Evolutionary conservation across 1,140 invertebrate species (phyloP).

Genomic region (Yoshiicerus persimilis): DNA sequence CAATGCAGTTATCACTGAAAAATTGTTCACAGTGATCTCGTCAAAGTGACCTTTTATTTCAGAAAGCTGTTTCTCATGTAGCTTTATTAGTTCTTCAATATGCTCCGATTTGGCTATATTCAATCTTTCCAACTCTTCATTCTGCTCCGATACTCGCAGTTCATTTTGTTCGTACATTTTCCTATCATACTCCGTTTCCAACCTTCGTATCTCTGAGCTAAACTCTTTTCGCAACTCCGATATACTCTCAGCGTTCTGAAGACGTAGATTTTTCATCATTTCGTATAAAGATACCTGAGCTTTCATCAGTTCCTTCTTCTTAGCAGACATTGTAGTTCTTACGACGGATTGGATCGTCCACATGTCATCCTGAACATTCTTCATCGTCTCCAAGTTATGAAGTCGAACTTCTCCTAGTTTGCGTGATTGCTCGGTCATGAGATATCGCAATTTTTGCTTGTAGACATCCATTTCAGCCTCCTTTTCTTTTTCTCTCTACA

Average conservation of each 20-base stretch:
- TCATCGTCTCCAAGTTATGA: constrained; percentile 42
- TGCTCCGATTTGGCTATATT: constrained; percentile 72
- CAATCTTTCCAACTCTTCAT: constrained; percentile 72
- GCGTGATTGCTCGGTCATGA: constrained; percentile 87
- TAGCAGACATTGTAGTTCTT: constrained; percentile 67
- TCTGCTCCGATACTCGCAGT: constrained; percentile 56
- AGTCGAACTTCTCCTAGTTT: constrained; percentile 66
- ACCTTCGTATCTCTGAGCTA: constrained; percentile 12
- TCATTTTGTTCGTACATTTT: constrained; percentile 63
- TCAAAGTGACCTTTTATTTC: constrained; percentile 93
- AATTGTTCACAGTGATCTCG: constrained; percentile 87
- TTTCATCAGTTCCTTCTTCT: constrained; percentile 71
- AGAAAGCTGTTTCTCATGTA: constrained; percentile 79
- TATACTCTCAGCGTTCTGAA: constrained; percentile 24
- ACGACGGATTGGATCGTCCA: constrained; percentile 28
- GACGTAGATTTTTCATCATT: constrained; percentile 43
- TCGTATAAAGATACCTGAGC: constrained; percentile 75
- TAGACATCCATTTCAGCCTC: constrained; percentile 82
- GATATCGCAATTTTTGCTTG: constrained; percentile 89
- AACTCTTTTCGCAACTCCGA: constrained; percentile 29
- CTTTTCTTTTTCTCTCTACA: constrained; percentile 72
- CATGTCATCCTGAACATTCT: constrained; percentile 39
- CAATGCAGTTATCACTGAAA: constrained; percentile 76
- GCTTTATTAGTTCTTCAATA: constrained; percentile 73
- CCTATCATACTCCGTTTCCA: constrained; percentile 64